Base-by-base conservation (phyloP, 2,797 vertebrate species). In the Manis javanica region DNA sequence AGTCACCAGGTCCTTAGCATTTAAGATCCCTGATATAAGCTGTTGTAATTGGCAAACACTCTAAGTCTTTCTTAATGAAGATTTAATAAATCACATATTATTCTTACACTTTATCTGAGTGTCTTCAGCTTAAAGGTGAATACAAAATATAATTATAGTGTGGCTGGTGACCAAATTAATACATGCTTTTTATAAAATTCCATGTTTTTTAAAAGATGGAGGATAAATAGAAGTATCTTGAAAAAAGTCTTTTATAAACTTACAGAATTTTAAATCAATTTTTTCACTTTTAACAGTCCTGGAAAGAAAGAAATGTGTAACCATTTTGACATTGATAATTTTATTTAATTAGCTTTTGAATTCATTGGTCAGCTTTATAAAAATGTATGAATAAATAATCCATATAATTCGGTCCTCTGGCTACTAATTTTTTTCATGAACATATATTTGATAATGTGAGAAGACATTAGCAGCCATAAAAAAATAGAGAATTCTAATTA, bases 301-400 rank as follows among this genome's bases (percentile, higher is more conserved):
- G 4, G 26, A 53, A 84, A 87, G 31, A 42, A 71, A 78, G 5
- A 74, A 66, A 69, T 59, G 1, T 82, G 63, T 51, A 93, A 10
- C 51, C n/a, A 51, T 87, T 92, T 74, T 86, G 51, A 78, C 26
- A 81, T 12, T 66, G 71, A 46, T 74, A 68, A 51, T 74, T 91
- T 91, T 66, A 49, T 46, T 31, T 92, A 92, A 83, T 66, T 87
- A 94, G 39, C 39, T 90, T 7, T 89, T 59, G 95, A 59, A 94
- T 94, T 90, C 49, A 90, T n/a, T 95, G 61, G 55, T 85, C 31
- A 89, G 31, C 72, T 95, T 78, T 88, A 16, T 78, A 95, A 92
- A 82, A 85, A 83, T 68, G 13, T 72, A 24, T 81, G n/a, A 69
- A 51, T 77, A 82, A 85, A 68, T 78, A 85, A 71, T 51, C 26